Evolutionary conservation across 2,797 vertebrate genomes (phyloP).

Genomic region (Benthosema pterotum): DNA sequence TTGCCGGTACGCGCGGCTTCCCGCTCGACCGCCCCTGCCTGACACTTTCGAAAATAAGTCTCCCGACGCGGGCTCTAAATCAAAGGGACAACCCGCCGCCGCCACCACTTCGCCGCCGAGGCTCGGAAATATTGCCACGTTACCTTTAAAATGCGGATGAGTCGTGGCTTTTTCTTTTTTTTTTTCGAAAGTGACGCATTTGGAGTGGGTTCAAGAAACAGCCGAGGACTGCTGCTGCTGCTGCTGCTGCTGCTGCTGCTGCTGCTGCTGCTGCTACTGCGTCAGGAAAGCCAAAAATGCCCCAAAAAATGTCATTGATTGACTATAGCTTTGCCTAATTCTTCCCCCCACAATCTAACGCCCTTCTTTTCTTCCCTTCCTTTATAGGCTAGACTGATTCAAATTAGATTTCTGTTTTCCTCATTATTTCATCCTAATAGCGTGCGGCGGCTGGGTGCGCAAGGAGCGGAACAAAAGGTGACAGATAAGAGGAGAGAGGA

Average conservation of each 20-base stretch:
- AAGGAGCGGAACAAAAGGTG: slow-evolving; percentile 30
- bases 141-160: slow-evolving; percentile 66
- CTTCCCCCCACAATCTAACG: slow-evolving; percentile 1
- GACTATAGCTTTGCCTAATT: slow-evolving; percentile 28
- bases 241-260: too few species aligned
- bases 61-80: slow-evolving; percentile 71
- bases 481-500: slow-evolving; percentile 34
- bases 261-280: too few species aligned
- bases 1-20: slow-evolving; percentile 70
- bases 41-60: slow-evolving; percentile 78
- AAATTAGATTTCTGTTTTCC: slow-evolving; percentile 36
- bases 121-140: slow-evolving; percentile 52
- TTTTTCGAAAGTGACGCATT: not conserved
- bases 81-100: slow-evolving; percentile 56
- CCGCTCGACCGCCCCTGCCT: slow-evolving; percentile 66
- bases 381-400: slow-evolving; percentile 31
- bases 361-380: not conserved
- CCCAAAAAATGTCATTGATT: slow-evolving; percentile 52
- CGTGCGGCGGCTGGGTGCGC: slow-evolving; percentile 16
- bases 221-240: too few species aligned
- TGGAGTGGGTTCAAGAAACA: not conserved
- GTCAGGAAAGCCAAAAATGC: slow-evolving; percentile 44
- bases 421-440: slow-evolving; percentile 38
- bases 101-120: slow-evolving; percentile 34
- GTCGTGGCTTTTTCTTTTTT: slow-evolving; percentile 67